Evolutionary conservation across 2,888 invertebrate species (phyloP).

Genomic region (Drosophila planitibia): DNA sequence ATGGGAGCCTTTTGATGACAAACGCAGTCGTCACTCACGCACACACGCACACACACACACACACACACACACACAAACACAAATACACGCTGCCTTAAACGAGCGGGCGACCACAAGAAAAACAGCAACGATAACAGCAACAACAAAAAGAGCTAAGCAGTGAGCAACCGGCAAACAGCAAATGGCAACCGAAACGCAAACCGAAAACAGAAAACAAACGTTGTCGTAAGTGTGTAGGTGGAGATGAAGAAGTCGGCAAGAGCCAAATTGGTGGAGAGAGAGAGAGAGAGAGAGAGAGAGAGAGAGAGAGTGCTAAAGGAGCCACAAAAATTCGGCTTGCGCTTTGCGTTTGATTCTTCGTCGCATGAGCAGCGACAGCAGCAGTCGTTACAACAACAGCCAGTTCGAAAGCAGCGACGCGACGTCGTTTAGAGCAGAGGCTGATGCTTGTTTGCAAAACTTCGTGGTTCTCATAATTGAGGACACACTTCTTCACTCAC

Average conservation of each 20-base stretch:
- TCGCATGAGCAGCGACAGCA: constrained; percentile 49
- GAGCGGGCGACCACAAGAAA: constrained; percentile 47
- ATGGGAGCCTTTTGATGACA: constrained; percentile 53
- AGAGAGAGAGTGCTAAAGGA: constrained; percentile 46
- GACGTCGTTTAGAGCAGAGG: constrained; percentile 17
- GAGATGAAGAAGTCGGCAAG: constrained; percentile 2
- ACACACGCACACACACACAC: constrained; percentile 19
- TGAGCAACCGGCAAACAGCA: constrained; percentile 50
- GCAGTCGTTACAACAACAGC: constrained; percentile 16
- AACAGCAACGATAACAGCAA: constrained; percentile 28
- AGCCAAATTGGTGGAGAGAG: neutral
- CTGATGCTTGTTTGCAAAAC: constrained; percentile 64
- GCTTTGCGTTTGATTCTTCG: constrained; percentile 76
- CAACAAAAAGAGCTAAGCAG: constrained; percentile 21
- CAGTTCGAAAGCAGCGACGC: constrained; percentile 31
- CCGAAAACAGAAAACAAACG: constrained; percentile 45
- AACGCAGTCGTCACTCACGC: constrained; percentile 37
- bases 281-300: neutral
- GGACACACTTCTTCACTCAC: constrained; percentile 51
- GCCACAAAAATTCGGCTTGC: constrained; percentile 77
- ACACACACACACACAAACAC: constrained; percentile 6
- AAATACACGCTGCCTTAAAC: constrained; percentile 29
- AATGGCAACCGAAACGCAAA: constrained; percentile 65
- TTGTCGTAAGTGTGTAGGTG: neutral
- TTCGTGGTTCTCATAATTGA: constrained; percentile 79